Conservation (phyloP, 2,888 invertebrate species). For the Andrena hattorfiana region DNA sequence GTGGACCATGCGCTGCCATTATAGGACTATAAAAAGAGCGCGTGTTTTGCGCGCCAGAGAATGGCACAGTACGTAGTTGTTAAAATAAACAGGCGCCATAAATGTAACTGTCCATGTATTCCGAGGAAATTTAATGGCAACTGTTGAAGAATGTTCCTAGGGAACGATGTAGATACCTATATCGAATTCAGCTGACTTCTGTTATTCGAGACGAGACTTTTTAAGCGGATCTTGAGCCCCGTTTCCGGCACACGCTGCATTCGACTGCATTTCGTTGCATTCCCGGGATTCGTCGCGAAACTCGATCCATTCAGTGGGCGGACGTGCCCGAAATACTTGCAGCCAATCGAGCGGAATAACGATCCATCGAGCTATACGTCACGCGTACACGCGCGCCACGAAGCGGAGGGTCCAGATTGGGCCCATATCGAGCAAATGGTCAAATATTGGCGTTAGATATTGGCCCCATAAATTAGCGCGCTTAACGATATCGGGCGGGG, state of each 20-base stretch:
- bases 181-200: background rate
- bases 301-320: background rate
- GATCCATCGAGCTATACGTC: background rate
- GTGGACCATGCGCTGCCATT: background rate
- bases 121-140: background rate
- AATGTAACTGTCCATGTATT: background rate
- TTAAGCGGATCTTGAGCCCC: background rate
- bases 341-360: slow-evolving; percentile 32
- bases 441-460: slow-evolving; percentile 42
- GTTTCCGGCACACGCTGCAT: background rate
- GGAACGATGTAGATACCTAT: too few relatives aligned
- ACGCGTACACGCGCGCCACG: background rate
- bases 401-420: background rate
- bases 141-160: background rate
- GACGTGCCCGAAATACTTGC: slow-evolving; percentile 33
- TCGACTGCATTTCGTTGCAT: slow-evolving; percentile 9
- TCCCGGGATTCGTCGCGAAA: slow-evolving; percentile 8
- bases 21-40: background rate
- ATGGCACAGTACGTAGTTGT: background rate
- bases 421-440: background rate
- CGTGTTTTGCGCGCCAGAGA: background rate
- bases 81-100: background rate
- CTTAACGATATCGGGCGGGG: slow-evolving; percentile 19
- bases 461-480: slow-evolving; percentile 30
- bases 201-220: background rate